Conservation (phyloP, 2,113 vertebrate species). For the Anguilla japonica region DNA sequence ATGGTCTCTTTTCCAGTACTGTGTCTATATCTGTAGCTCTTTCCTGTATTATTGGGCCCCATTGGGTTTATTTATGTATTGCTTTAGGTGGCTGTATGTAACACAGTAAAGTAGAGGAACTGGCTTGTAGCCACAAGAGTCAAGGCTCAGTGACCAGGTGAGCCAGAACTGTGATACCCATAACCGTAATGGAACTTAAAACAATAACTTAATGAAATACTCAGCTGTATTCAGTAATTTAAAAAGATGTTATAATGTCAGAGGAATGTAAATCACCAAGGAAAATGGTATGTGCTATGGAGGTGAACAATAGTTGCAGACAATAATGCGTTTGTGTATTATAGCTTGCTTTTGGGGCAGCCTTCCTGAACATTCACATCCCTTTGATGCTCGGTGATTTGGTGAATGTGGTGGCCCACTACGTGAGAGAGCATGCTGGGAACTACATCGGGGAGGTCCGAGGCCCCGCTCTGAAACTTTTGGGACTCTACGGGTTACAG, state of each 20-base stretch:
- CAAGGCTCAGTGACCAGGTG: neutral
- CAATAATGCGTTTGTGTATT: neutral
- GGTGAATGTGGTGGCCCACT: slow-evolving; percentile 84
- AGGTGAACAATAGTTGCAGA: neutral
- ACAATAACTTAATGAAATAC: too few relatives aligned
- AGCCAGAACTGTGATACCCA: too few relatives aligned
- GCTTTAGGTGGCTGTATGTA: neutral
- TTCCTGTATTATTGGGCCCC: too few relatives aligned
- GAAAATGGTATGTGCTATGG: neutral
- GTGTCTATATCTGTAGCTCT: too few relatives aligned
- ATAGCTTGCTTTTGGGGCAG: slow-evolving; percentile 85
- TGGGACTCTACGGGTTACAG: slow-evolving; percentile 82
- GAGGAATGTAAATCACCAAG: too few relatives aligned
- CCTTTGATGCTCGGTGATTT: slow-evolving; percentile 86
- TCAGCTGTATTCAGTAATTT: too few relatives aligned
- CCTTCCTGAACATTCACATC: slow-evolving; percentile 85
- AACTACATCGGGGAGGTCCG: slow-evolving; percentile 74
- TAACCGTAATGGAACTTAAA: too few relatives aligned
- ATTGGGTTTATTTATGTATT: too few relatives aligned
- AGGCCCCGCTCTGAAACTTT: slow-evolving; percentile 75
- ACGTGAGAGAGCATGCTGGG: slow-evolving; percentile 66
- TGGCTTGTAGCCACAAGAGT: neutral
- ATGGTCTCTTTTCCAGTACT: too few relatives aligned
- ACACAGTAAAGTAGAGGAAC: neutral
- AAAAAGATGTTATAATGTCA: too few relatives aligned